phyloP scores from a whole-genome alignment of 2,113 vertebrate genomes.

The Hystrix cristata region DNA sequence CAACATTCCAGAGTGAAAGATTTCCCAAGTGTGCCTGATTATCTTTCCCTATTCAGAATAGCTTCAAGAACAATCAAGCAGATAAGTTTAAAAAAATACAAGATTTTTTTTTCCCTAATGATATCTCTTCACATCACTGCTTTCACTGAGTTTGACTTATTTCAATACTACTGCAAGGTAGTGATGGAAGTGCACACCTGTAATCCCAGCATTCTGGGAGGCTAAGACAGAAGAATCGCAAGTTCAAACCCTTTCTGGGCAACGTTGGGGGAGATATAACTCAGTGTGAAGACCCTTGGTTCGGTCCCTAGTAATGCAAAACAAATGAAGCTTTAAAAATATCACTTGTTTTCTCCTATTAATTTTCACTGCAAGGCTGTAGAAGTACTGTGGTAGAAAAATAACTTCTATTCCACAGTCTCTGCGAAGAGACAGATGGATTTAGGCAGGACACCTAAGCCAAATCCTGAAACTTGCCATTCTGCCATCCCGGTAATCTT shows the following conservation, averaged over 20 bases:
- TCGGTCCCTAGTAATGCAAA: background rate
- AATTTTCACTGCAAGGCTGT: background rate
- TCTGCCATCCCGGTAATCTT: background rate
- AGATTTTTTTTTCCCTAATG: background rate
- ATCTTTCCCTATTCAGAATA: background rate
- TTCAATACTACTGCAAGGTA: background rate
- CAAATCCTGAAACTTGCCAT: slow-evolving; percentile 45
- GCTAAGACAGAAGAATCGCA: background rate
- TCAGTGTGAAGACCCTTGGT: background rate
- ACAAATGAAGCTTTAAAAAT: background rate
- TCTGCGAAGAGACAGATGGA: background rate
- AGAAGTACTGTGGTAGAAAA: background rate
- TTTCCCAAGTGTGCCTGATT: background rate
- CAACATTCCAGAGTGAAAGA: background rate
- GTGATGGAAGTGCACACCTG: background rate
- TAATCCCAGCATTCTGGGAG: background rate
- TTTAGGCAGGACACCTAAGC: background rate
- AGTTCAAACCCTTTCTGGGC: background rate
- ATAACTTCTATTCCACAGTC: background rate
- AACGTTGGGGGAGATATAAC: background rate
- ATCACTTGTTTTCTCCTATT: background rate
- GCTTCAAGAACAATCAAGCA: background rate
- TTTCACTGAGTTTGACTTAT: background rate
- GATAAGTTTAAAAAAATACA: background rate
- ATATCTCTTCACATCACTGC: background rate